Conservation (phyloP, 1,140 invertebrate genomes). For the Drosophila azteca region DNA sequence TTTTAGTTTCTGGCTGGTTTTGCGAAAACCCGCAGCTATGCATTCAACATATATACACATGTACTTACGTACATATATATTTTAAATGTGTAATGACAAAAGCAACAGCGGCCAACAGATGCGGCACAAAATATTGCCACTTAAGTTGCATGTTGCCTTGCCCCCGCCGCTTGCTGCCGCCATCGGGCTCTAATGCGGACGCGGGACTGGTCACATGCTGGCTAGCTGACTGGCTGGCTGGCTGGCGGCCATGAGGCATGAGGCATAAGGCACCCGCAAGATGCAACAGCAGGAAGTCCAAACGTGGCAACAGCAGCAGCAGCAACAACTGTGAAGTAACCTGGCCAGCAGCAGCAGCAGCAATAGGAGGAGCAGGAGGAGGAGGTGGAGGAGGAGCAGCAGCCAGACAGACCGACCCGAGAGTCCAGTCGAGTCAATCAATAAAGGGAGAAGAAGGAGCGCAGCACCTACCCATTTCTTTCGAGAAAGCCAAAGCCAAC, state of each 20-base stretch:
- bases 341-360: constrained; percentile 38
- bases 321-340: constrained; percentile 44
- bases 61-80: constrained; percentile 8
- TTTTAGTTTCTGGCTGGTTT: no score
- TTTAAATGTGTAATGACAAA: constrained; percentile 50
- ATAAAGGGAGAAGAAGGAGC: constrained; percentile 16
- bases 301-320: constrained; percentile 37
- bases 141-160: constrained; percentile 41
- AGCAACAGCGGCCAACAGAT: constrained; percentile 48
- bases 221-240: no score
- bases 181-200: neutral
- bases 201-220: constrained; percentile 44
- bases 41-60: neutral
- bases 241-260: constrained; percentile 11
- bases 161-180: constrained; percentile 14
- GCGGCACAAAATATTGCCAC: constrained; percentile 58
- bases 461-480: constrained; percentile 9
- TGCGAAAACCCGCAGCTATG: constrained; percentile 11
- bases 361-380: neutral
- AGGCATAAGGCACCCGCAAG: constrained; percentile 45
- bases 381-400: constrained; percentile 24
- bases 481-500: constrained; percentile 30
- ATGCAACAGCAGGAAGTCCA: constrained; percentile 59
- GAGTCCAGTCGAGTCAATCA: constrained; percentile 10
- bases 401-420: constrained; percentile 1